Conservation (phyloP, 2,888 invertebrate genomes). For the Eupeodes luniger region DNA sequence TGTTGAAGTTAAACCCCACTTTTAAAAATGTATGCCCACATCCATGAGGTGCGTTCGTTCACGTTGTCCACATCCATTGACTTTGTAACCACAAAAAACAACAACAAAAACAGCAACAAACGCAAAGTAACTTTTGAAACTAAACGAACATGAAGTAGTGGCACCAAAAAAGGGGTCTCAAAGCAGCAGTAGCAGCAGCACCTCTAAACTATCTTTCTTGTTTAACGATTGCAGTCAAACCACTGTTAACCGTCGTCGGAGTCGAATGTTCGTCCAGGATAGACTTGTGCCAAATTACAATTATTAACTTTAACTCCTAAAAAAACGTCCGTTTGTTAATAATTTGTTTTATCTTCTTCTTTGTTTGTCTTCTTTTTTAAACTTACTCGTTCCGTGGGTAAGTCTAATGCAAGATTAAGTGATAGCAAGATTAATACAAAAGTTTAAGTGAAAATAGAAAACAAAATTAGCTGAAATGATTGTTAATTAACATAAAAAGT, state of each 20-base stretch:
- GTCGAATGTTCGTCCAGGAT: constrained; percentile 69
- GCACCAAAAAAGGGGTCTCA: constrained; percentile 60
- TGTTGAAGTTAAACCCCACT: constrained; percentile 53
- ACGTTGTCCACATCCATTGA: constrained; percentile 21
- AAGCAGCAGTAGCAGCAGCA: constrained; percentile 29
- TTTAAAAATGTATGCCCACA: constrained; percentile 3
- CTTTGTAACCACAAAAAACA: constrained; percentile 46
- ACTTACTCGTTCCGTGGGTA: constrained; percentile 28
- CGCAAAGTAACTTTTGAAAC: constrained; percentile 53
- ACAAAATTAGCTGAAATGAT: constrained; percentile 36
- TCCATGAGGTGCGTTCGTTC: constrained; percentile 47
- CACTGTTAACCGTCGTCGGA: constrained; percentile 67
- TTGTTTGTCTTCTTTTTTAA: constrained; percentile 11
- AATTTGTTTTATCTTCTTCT: not conserved
- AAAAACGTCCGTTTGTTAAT: not conserved
- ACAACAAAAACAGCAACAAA: not conserved
- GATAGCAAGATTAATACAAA: not conserved
- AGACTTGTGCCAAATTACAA: constrained; percentile 33
- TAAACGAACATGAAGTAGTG: constrained; percentile 50
- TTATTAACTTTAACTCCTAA: constrained; percentile 19
- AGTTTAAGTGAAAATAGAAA: constrained; percentile 14
- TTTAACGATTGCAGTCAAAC: constrained; percentile 64
- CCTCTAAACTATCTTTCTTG: constrained; percentile 54
- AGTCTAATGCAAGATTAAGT: constrained; percentile 22
- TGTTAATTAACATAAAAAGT: constrained; percentile 37